These are phyloP conservation scores for Montipora capricornis DNA, from an alignment of 64 coral and sea anemone genomes.

Conservation along the genomic window DNA sequence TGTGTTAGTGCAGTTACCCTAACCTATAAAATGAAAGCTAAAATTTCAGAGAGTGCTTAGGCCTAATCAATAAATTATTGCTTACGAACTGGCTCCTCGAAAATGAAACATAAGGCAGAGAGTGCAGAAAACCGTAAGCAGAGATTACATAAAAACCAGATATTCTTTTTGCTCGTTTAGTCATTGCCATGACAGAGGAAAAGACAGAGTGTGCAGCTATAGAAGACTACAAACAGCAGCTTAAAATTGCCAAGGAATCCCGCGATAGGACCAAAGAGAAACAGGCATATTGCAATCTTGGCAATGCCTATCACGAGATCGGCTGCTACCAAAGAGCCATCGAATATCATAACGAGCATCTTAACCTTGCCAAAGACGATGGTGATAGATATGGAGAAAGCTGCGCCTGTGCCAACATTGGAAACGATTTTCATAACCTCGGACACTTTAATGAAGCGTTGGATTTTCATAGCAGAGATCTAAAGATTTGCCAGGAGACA, in stretches of 20 bases:
- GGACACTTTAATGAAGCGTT: background rate
- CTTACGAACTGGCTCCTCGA: too few relatives aligned
- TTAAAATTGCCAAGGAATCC: background rate
- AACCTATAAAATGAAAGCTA: too few relatives aligned
- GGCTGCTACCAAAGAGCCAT: background rate
- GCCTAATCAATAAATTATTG: too few relatives aligned
- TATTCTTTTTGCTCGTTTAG: too few relatives aligned
- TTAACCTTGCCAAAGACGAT: background rate
- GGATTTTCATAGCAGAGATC: background rate
- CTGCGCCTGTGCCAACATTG: background rate
- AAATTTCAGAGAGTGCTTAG: too few relatives aligned
- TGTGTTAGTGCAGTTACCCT: too few relatives aligned
- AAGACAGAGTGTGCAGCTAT: background rate
- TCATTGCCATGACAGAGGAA: background rate
- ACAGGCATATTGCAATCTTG: background rate
- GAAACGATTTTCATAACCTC: background rate
- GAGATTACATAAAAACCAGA: too few relatives aligned
- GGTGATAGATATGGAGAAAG: slow-evolving; percentile 10
- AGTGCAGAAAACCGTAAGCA: too few relatives aligned
- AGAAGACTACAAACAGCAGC: background rate
- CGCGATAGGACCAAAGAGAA: background rate
- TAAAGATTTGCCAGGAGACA: background rate
- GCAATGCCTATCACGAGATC: background rate
- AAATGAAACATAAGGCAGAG: too few relatives aligned
- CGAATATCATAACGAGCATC: background rate